Base-by-base conservation (phyloP, 2,113 vertebrate genomes). In the Machaerirhynchus nigripectus region DNA sequence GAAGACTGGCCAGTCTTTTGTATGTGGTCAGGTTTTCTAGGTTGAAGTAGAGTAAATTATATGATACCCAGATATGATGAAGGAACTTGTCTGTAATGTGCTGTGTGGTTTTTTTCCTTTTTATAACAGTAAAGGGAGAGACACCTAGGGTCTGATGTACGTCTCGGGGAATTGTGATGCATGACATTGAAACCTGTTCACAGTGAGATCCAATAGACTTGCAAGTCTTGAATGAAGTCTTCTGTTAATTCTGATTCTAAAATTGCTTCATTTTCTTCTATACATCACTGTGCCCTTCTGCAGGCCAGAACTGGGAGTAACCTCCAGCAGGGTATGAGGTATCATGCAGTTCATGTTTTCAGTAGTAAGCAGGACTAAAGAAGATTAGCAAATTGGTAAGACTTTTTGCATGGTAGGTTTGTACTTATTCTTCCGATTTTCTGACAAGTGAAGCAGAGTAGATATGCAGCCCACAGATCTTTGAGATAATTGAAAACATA, bases 401-500 rank as follows among this genome's bases (percentile, higher is more conserved):
- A 40, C 30, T 61, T 90, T 30, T 69, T 69, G 46, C 14, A 3
- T 46, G 37, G 49, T 70, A n/a, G 31, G 44, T 61, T 86, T 92
- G 23, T 57, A 31, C 14, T 61, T 92, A 86, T 9, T 28, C 50
- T 70, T 89, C 86, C 92, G 88, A 13, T 84, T 95, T 92, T 86
- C 67, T 89, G 84, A 71, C 64, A 87, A 78, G 42, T 22, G 44
- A 92, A 52, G 52, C 44, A 82, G 76, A 78, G 60, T 53, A 92
- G 60, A 90, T 84, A 90, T 53, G 67, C 76, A 93, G 83, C 56
- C 82, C 60, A 47, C 79, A 78, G 68, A 75, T 95, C 63, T 79
- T 82, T 30, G 52, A 42, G 79, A 15, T 95, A 93, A 88, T 89
- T 87, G 64, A 46, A 94, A 94, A 89, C 76, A 90, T 71, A 39